Base-by-base conservation (phyloP, 2,113 vertebrate species). In the Rhineura floridana region DNA sequence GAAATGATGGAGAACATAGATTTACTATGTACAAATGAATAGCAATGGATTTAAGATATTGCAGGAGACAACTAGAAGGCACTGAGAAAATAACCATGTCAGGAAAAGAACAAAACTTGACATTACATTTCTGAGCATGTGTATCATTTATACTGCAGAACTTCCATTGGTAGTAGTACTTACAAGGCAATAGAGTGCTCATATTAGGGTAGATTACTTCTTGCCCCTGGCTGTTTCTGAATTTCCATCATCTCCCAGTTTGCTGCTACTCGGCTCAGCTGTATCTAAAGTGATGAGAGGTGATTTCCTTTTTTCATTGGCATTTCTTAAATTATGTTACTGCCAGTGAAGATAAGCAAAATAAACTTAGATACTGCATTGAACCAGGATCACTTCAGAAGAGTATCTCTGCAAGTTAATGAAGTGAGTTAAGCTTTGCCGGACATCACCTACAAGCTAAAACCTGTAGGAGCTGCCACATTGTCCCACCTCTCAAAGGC, bases 11-110 rank as follows among this genome's bases (percentile, higher is more conserved):
- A 0, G 0, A 67, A 50, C 62, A 92, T 79, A 83, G 86, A 90
- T 88, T 75, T 87, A 85, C 91, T 91, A 82, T 90, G 70, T 87
- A 55, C 28, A 85, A 90, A 92, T 90, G 87, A 81, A 84, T 82
- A 91, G 65, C 55, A 87, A 79, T 88, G 65, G 89, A 84, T 90
- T 83, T 72, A 91, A 85, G 67, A 52, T 80, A 50, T 87, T 90
- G 78, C 77, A 76, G 39, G 77, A 3, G 17, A 88, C 63, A 87
- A 84, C 59, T n/a, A 89, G 33, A 55, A 42, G 42, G 78, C 90
- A 90, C 91, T 88, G 89, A 92, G 70, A 42, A 85, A 85, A 85
- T 50, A 12, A 86, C 63, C 0, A 0, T 62, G 89, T 91, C 1
- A 3, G n/a, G 75, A 92, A 87, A 28, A 19, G 30, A 85, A n/a